A percentile compares a stretch with the other conserved stretches of the same genome.
Conservation (phyloP, 2,113 vertebrate genomes). For the Psammodynastes pulverulentus region DNA sequence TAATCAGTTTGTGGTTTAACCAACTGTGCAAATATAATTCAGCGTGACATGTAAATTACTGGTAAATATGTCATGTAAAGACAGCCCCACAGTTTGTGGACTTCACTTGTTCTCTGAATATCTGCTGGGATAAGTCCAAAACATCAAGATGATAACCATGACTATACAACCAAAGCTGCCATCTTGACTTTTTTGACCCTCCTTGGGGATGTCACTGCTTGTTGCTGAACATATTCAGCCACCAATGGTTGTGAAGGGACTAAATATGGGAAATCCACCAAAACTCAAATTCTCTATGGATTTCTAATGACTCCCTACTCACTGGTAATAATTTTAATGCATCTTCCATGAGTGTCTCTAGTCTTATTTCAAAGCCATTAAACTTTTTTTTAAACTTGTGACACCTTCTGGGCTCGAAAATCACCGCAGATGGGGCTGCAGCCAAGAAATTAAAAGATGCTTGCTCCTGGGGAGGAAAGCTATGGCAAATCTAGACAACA, state of each 20-base stretch:
- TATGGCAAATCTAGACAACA: too few species aligned
- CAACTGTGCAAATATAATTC: neutral
- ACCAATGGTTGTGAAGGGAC: neutral
- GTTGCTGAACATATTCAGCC: neutral
- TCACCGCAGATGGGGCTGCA: too few species aligned
- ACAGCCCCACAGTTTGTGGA: neutral
- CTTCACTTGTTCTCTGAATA: neutral
- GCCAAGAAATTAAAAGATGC: too few species aligned
- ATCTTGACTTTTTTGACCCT: neutral
- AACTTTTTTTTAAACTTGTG: neutral
- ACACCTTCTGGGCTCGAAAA: too few species aligned
- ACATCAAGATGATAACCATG: neutral
- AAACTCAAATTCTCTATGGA: neutral
- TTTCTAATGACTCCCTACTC: neutral
- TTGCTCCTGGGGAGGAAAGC: too few species aligned
- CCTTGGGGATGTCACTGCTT: neutral
- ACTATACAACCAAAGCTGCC: neutral
- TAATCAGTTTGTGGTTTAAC: neutral
- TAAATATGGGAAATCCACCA: neutral
- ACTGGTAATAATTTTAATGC: neutral
- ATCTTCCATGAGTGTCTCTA: neutral
- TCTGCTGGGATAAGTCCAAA: neutral
- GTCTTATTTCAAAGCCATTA: neutral
- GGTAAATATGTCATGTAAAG: neutral
- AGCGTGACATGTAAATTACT: neutral